phyloP scores from a whole-genome alignment of 92 coral and sea anemone genomes.

The Nematostella vectensis region DNA sequence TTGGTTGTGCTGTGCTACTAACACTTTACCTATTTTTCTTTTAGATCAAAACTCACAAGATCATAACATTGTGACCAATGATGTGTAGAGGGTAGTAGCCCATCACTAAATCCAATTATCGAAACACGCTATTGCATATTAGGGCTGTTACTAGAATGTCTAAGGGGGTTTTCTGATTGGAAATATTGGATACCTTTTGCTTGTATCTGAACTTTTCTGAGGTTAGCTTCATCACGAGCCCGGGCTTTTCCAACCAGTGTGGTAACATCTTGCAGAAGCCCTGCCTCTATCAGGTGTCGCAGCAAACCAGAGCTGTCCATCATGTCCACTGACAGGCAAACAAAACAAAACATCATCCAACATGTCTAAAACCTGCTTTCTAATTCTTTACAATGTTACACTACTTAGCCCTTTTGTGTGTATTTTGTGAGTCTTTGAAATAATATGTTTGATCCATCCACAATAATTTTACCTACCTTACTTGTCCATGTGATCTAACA shows the following conservation, averaged over 20 bases:
- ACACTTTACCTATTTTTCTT: too few species aligned
- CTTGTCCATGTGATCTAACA: too few species aligned
- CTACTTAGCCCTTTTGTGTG: background rate
- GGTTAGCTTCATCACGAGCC: conserved; percentile 81
- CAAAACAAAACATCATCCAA: background rate
- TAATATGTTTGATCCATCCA: too few species aligned
- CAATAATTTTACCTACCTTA: too few species aligned
- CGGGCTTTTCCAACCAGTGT: conserved; percentile 89
- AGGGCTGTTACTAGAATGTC: too few species aligned
- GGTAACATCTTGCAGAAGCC: conserved; percentile 80
- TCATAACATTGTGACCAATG: background rate
- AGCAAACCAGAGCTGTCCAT: conserved; percentile 65
- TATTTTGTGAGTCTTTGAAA: too few species aligned
- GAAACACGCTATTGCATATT: too few species aligned
- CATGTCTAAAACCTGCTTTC: background rate
- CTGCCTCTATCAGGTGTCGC: conserved; percentile 93
- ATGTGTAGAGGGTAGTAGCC: background rate
- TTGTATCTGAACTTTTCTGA: conserved; percentile 69
- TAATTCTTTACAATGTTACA: background rate
- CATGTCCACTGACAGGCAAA: conserved; percentile 11
- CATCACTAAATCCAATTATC: too few species aligned
- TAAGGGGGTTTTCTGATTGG: too few species aligned
- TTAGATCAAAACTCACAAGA: background rate
- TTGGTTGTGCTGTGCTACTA: too few species aligned
- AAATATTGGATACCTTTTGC: conserved; percentile 99